Evolutionary conservation across 1,140 invertebrate species (phyloP).

Genomic region (Brachystomella parvula): DNA sequence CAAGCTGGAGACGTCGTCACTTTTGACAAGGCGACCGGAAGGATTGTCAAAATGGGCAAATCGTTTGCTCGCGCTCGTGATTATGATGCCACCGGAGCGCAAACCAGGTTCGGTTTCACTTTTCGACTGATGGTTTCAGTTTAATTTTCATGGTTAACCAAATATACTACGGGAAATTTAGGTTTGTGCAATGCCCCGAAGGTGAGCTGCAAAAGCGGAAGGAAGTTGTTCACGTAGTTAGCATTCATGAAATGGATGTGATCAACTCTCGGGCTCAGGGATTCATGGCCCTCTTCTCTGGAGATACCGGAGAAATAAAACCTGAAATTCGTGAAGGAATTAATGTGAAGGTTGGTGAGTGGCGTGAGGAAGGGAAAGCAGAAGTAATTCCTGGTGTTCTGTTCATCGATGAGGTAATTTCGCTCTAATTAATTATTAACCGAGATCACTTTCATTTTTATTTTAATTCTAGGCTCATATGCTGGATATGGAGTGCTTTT

Average conservation of each 20-base stretch:
- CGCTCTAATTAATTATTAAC: slow-evolving; percentile 12
- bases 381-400: slow-evolving; percentile 94
- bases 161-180: slow-evolving; percentile 37
- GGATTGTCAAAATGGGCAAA: slow-evolving; percentile 87
- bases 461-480: slow-evolving; percentile 78
- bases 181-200: slow-evolving; percentile 97
- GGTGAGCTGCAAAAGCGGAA: slow-evolving; percentile 98
- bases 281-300: slow-evolving; percentile 93
- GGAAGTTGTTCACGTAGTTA: slow-evolving; percentile 96
- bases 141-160: neutral
- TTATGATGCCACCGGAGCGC: slow-evolving; percentile 93
- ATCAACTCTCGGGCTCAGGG: slow-evolving; percentile 96
- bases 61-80: slow-evolving; percentile 92
- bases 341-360: slow-evolving; percentile 95
- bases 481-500: slow-evolving; percentile 98
- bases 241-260: slow-evolving; percentile 97
- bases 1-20: slow-evolving; percentile 93
- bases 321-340: slow-evolving; percentile 96
- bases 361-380: slow-evolving; percentile 98
- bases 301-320: slow-evolving; percentile 98
- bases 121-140: neutral
- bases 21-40: slow-evolving; percentile 95
- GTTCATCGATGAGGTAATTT: slow-evolving; percentile 72
- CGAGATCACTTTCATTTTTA: slow-evolving; percentile 38
- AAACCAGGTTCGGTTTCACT: slow-evolving; percentile 53